Conservation (phyloP, 2,888 invertebrate species). For the Campaea margaritaria region DNA sequence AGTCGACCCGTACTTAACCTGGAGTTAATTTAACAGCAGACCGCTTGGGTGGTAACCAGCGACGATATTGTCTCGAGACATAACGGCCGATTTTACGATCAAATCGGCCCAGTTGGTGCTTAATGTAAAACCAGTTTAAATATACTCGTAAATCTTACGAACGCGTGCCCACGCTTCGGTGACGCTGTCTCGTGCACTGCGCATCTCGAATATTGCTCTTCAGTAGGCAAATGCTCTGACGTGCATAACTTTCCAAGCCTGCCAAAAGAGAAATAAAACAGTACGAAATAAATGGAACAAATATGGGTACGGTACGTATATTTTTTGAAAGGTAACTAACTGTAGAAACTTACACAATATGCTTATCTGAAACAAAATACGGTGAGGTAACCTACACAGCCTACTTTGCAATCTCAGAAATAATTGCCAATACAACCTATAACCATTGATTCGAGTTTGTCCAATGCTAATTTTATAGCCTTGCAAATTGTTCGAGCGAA, state of each 20-base stretch:
- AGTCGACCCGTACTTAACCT: conserved; percentile 72
- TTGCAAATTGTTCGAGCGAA: conserved; percentile 60
- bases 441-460: conserved; percentile 40
- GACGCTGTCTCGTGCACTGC: conserved; percentile 60
- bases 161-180: conserved; percentile 68
- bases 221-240: conserved; percentile 23
- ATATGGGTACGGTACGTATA: background rate
- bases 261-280: conserved; percentile 5
- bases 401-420: conserved; percentile 5
- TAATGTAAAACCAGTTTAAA: conserved; percentile 83
- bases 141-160: conserved; percentile 79
- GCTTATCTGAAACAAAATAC: background rate
- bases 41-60: conserved; percentile 76
- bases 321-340: too few relatives aligned
- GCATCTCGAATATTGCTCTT: conserved; percentile 45
- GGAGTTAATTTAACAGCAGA: conserved; percentile 71
- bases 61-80: conserved; percentile 77
- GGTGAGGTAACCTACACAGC: background rate
- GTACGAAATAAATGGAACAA: background rate
- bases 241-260: conserved; percentile 10
- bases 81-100: conserved; percentile 80
- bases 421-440: conserved; percentile 16
- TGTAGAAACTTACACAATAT: too few relatives aligned
- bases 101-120: conserved; percentile 78
- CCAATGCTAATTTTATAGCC: conserved; percentile 60